Evolutionary conservation across 2,888 invertebrate species (phyloP), one percentile per base, ranked within the genome.

Genomic region (Teleiodes luculella): DNA sequence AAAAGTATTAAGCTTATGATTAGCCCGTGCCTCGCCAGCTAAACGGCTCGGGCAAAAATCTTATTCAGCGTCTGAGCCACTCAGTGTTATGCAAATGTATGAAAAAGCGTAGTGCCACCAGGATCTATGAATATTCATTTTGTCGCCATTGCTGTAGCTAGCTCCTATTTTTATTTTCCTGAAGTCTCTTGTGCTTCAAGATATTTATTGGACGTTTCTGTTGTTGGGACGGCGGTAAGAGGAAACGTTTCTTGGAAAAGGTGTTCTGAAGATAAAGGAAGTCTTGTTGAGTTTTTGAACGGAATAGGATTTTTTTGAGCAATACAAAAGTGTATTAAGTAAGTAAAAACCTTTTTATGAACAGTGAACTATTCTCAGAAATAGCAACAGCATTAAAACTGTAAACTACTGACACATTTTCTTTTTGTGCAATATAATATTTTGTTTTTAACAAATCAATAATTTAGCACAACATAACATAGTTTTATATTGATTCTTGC

Each of bases 11-110:
- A 39, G 16, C 16, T 39, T 10, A 11, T 18, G 39, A 41, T 41
- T 41, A 41, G 39, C 39, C 39, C 18, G 10, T 20, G 5, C 16
- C 8, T 18, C 16, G 18, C 39, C 18, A 18, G 39, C 20, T 16
- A 39, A 24, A 24, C 24, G 24, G 24, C 24, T 24, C 24, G 3
- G 11, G 10, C 8, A 41, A 20, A 53, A 53, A 39, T 39, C 39
- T 52, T 43, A 30, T 46, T 52, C 50, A 28, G 57, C 57, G 56
- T 59, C 58, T 57, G 53, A 62, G 58, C 61, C 55, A 59, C 63
- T 60, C 54, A 57, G 62, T 62, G 65, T 66, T 65, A 68, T 68
- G 68, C 62, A 63, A 68, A 68, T 66, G 57, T 47, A 55, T 57
- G 58, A 61, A 62, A 61, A 65, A 55, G 59, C 65, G 61, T 57